phyloP scores from a whole-genome alignment of 2,888 invertebrate species.

The Schrankia costaestrigalis region DNA sequence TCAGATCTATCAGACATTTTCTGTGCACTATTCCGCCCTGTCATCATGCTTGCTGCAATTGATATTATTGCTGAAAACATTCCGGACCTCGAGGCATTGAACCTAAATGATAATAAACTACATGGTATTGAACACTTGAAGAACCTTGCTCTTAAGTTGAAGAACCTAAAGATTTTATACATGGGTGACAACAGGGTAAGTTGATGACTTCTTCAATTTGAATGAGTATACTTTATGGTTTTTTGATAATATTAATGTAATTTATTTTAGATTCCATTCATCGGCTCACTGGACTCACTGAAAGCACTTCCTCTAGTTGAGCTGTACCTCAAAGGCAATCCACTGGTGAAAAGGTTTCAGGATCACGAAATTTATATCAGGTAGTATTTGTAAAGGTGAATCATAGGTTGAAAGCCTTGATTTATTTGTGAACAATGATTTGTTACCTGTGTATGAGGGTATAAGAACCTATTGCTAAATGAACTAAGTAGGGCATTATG shows the following conservation, averaged over 20 bases:
- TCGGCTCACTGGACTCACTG: conserved; percentile 83
- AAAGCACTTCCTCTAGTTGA: conserved; percentile 87
- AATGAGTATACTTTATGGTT: no score
- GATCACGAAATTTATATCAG: conserved; percentile 90
- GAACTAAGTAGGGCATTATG: no score
- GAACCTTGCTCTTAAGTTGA: conserved; percentile 83
- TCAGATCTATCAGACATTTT: conserved; percentile 86
- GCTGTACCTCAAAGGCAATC: conserved; percentile 89
- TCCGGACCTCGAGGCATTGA: conserved; percentile 89
- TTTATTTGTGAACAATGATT: neutral
- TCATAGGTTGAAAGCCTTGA: conserved; percentile 21
- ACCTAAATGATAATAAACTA: conserved; percentile 90
- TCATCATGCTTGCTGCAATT: conserved; percentile 86
- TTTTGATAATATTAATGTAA: no score
- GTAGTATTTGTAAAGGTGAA: conserved; percentile 77
- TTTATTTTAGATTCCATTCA: conserved; percentile 82
- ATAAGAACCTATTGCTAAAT: no score
- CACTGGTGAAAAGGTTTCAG: conserved; percentile 88
- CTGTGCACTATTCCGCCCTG: conserved; percentile 86
- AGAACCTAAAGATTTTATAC: conserved; percentile 88
- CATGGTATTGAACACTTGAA: conserved; percentile 84
- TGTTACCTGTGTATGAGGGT: no score
- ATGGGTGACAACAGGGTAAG: conserved; percentile 90
- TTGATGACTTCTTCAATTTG: no score
- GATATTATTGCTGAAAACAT: conserved; percentile 92